Percentiles rank a stretch among this genome's conserved stretches.
These are phyloP conservation scores for Luperina testacea DNA, from an alignment of 2,888 invertebrate species.

Conservation along the genomic window DNA sequence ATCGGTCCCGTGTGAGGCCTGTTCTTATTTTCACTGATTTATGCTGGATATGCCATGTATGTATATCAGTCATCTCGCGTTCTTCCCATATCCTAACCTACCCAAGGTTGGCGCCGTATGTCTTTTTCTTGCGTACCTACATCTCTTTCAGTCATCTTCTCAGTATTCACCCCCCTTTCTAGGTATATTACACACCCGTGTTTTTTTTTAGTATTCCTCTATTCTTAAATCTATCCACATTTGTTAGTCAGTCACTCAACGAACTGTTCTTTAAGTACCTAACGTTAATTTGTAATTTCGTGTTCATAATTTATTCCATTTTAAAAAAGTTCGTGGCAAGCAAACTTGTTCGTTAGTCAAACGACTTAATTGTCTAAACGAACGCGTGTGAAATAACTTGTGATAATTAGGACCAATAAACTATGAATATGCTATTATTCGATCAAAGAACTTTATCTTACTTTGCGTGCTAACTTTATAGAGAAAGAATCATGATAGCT, in stretches of 20 bases:
- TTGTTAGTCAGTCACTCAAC: neutral
- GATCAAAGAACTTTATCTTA: neutral
- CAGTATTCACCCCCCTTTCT: neutral
- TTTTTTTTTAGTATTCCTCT: neutral
- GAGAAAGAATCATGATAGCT: neutral
- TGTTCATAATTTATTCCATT: slow-evolving; percentile 15
- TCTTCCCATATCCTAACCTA: too few species aligned
- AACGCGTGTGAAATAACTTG: slow-evolving; percentile 28
- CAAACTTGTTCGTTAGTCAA: slow-evolving; percentile 1
- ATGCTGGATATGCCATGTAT: too few species aligned
- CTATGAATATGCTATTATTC: neutral
- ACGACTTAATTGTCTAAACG: slow-evolving; percentile 31
- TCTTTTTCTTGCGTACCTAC: neutral
- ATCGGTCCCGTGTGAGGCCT: neutral
- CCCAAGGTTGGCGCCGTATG: too few species aligned
- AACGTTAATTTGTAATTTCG: neutral
- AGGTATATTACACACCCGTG: neutral
- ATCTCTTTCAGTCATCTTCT: neutral
- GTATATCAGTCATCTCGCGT: too few species aligned
- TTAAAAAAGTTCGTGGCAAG: slow-evolving; percentile 14
- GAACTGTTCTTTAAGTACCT: neutral
- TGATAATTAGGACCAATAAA: slow-evolving; percentile 24
- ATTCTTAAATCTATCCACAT: neutral
- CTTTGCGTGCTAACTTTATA: neutral
- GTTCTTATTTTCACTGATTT: neutral